Percentiles rank a stretch among this genome's conserved stretches.
phyloP scores from a whole-genome alignment of 2,888 invertebrate genomes.

The Alcis repandata region DNA sequence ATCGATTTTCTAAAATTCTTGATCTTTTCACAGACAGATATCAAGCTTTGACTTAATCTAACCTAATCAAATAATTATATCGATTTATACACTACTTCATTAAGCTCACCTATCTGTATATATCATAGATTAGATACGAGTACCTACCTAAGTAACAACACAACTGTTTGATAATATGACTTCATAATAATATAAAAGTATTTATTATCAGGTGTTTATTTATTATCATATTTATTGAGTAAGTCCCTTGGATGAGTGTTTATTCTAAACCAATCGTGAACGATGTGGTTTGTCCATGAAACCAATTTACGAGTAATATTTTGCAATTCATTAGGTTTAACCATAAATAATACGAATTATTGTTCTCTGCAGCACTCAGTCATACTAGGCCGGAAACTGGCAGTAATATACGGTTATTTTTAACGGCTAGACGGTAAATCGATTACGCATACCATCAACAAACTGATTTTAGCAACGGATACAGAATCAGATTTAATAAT shows the following conservation, averaged over 20 bases:
- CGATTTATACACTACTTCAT: too few relatives aligned
- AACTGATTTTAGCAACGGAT: constrained; percentile 12
- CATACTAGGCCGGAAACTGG: constrained; percentile 21
- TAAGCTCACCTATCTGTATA: too few relatives aligned
- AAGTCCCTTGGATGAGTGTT: not conserved
- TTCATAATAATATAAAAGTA: too few relatives aligned
- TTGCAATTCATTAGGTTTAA: not conserved
- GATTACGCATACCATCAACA: constrained; percentile 21
- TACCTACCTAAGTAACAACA: too few relatives aligned
- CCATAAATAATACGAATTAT: constrained; percentile 8
- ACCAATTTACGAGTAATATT: not conserved
- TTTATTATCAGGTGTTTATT: too few relatives aligned
- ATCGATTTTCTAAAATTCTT: too few relatives aligned
- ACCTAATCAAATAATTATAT: too few relatives aligned
- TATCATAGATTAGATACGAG: too few relatives aligned
- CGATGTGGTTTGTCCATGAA: too few relatives aligned
- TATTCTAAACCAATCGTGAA: not conserved
- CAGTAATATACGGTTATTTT: constrained; percentile 20
- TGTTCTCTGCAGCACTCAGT: constrained; percentile 14
- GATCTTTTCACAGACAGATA: too few relatives aligned
- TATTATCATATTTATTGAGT: too few relatives aligned
- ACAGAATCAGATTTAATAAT: not conserved
- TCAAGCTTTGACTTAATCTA: not conserved
- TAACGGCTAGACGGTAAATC: constrained; percentile 20
- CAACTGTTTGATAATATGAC: too few relatives aligned